phyloP scores from a whole-genome alignment of 2,113 vertebrate genomes.

The Mormoops blainvillei region DNA sequence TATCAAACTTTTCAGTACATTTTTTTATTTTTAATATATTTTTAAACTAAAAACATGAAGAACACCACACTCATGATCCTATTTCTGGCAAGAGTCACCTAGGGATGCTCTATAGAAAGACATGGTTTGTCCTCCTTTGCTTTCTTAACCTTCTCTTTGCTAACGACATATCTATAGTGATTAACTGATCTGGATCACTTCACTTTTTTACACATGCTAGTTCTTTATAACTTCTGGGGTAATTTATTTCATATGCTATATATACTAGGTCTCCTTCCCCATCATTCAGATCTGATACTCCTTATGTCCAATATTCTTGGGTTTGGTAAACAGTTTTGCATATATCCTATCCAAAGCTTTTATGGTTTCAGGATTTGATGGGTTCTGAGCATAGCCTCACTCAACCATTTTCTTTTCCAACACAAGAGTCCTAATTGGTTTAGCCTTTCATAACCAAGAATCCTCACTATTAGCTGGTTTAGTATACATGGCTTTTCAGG shows the following conservation, averaged over 20 bases:
- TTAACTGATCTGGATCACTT: background rate
- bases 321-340: background rate
- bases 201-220: background rate
- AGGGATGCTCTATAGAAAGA: background rate
- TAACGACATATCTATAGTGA: background rate
- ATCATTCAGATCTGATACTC: background rate
- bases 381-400: background rate
- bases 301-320: background rate
- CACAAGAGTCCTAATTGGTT: background rate
- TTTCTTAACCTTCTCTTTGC: background rate
- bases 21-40: constrained; percentile 45
- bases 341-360: background rate
- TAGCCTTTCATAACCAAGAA: background rate
- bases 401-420: background rate
- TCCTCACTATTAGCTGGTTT: background rate
- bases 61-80: background rate
- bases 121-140: background rate
- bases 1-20: background rate
- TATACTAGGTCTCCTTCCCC: background rate
- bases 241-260: background rate
- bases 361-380: background rate
- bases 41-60: constrained; percentile 25
- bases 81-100: background rate
- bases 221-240: background rate
- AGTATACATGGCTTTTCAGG: background rate